Conservation (phyloP, 2,113 vertebrate species). For the Clarias macrocephalus region DNA sequence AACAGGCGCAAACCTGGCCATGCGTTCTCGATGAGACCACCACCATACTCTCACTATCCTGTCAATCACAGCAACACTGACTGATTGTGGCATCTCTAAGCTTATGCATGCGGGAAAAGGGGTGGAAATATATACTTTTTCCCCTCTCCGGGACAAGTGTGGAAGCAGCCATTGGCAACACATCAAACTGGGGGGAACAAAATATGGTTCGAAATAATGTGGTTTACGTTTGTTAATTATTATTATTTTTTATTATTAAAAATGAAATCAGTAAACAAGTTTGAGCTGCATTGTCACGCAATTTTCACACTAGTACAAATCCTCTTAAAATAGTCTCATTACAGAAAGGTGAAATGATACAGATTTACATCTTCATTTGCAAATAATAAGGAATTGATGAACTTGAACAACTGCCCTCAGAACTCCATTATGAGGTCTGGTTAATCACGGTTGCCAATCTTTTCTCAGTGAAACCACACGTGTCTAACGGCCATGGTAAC, state of each 20-base stretch:
- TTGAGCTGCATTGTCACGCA: background rate
- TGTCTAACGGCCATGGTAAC: slow-evolving; percentile 2
- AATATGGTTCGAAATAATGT: background rate
- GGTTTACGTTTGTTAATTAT: background rate
- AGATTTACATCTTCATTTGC: background rate
- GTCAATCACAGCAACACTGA: background rate
- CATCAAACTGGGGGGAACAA: background rate
- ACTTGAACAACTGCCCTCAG: background rate
- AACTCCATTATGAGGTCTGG: background rate
- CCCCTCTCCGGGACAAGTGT: background rate
- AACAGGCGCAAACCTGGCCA: background rate
- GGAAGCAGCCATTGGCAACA: background rate
- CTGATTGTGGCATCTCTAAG: background rate
- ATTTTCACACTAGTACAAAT: background rate
- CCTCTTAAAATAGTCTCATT: background rate
- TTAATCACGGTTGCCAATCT: background rate
- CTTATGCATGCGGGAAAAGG: background rate
- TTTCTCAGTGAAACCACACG: background rate
- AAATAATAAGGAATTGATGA: background rate
- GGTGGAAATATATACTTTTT: no score
- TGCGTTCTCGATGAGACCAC: background rate
- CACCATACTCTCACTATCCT: background rate
- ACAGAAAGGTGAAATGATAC: background rate
- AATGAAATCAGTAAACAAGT: background rate
- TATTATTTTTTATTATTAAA: background rate